Conservation (phyloP, 2,888 invertebrate genomes). For the Lepidocyrtinus sp. region DNA sequence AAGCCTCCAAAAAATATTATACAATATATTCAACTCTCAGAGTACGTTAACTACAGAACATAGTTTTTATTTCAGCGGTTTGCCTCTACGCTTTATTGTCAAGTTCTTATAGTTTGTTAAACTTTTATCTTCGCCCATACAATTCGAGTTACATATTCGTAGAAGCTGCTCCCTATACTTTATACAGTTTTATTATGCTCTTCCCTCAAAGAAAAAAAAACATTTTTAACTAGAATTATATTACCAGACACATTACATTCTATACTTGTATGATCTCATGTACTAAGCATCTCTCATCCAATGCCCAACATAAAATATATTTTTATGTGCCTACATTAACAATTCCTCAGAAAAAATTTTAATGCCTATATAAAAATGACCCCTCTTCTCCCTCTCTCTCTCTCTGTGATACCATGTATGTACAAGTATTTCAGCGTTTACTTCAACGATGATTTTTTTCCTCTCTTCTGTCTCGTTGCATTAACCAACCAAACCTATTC, state of each 20-base stretch:
- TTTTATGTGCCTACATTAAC: not conserved
- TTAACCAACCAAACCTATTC: constrained; percentile 50
- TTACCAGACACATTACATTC: not conserved
- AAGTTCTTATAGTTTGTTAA: not conserved
- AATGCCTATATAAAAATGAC: constrained; percentile 27
- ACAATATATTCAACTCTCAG: no score
- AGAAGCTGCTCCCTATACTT: not conserved
- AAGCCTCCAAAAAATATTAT: not conserved
- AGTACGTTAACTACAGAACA: no score
- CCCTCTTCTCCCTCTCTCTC: constrained; percentile 21
- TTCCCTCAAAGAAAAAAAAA: not conserved
- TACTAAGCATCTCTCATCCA: not conserved
- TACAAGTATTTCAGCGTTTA: constrained; percentile 57
- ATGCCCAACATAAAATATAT: not conserved
- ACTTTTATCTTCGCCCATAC: not conserved
- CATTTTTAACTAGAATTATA: not conserved
- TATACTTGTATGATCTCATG: not conserved
- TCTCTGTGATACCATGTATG: constrained; percentile 24
- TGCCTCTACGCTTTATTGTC: not conserved
- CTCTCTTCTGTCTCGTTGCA: constrained; percentile 21
- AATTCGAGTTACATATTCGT: no score
- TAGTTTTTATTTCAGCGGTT: not conserved
- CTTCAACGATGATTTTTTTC: constrained; percentile 58
- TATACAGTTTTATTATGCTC: not conserved
- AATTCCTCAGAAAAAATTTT: not conserved